Base-by-base conservation (phyloP, 2,888 invertebrate species). In the Nemotelus pantherinus region DNA sequence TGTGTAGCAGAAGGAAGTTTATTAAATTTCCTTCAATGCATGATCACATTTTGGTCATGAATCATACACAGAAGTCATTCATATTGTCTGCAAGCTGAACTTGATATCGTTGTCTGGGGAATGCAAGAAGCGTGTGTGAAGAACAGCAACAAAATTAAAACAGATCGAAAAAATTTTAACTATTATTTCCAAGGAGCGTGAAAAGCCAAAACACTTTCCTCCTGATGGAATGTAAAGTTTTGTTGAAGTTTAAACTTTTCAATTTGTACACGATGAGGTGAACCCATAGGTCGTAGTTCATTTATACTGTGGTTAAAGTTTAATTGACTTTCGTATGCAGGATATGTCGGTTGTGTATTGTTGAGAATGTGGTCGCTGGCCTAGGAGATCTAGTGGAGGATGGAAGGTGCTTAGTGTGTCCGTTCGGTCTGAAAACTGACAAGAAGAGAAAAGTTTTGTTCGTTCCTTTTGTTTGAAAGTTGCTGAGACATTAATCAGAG, bases 21-120 rank as follows among this genome's bases (percentile, higher is more conserved):
- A 70, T 70, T 53, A 70, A 70, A 70, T 70, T 70, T 70, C 70
- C 55, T 70, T 25, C 43, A 70, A 70, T 70, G 53, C 70, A 70
- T 70, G 55, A 70, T 70, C 70, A 70, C 70, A 70, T 70, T 55
- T 70, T 43, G 41, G 55, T 44, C 10, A 70, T 70, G 53, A 70
- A 53, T 70, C 70, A 70, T 55, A 41, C 41, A 43, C 25, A 25
- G 7, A 39, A 60, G 7, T 58, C 58, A 53, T 68, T 53, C 25
- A 2, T 53, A 50, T 50, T 7, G 50, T 50, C 50, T 50, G 50
- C 9, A 9, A 25, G 25, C 25, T 25, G 25, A 25, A 25, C 25
- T 25, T 25, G 25, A 25, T 25, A 5, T 50, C 50, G 50, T 50
- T 50, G 50, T 7, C 5, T 50, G 50, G 5, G 50, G 6, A 50